Evolutionary conservation across 2,888 invertebrate genomes (phyloP).

Genomic region (Ypsolopha scabrella): DNA sequence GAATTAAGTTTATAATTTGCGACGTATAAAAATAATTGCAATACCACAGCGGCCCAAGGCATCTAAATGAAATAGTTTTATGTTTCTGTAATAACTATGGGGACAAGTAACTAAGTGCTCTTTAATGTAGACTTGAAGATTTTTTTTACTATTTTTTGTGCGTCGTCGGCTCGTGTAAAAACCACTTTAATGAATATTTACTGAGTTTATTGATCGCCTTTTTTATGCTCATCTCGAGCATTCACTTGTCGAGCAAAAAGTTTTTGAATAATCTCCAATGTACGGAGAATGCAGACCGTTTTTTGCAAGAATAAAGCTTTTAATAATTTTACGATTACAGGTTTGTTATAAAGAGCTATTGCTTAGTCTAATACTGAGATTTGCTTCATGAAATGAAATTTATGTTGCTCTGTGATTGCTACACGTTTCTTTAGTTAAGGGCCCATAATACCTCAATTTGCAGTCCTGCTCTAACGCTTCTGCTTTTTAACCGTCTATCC

Average conservation of each 20-base stretch:
- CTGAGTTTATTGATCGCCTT: conserved; percentile 28
- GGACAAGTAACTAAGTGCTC: too few relatives aligned
- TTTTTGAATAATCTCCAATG: background rate
- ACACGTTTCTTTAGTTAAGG: too few relatives aligned
- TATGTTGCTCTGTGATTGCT: background rate
- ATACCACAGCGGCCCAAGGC: too few relatives aligned
- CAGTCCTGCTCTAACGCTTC: too few relatives aligned
- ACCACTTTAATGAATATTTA: conserved; percentile 40
- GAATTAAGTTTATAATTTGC: too few relatives aligned
- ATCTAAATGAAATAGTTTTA: too few relatives aligned
- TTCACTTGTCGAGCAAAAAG: background rate
- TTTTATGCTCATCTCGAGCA: conserved; percentile 15
- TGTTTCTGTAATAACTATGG: too few relatives aligned
- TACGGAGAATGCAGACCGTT: background rate
- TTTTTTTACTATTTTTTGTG: conserved; percentile 20
- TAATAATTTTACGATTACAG: too few relatives aligned
- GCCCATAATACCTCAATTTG: too few relatives aligned
- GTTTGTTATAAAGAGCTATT: too few relatives aligned
- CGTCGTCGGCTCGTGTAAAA: conserved; percentile 12
- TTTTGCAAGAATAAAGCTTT: background rate
- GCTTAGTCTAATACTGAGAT: background rate
- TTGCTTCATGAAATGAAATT: background rate
- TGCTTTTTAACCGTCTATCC: too few relatives aligned
- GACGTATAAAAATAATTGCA: too few relatives aligned
- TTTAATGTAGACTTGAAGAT: background rate